Evolutionary conservation across 2,888 invertebrate species (phyloP).

Genomic region (Pterostichus niger): DNA sequence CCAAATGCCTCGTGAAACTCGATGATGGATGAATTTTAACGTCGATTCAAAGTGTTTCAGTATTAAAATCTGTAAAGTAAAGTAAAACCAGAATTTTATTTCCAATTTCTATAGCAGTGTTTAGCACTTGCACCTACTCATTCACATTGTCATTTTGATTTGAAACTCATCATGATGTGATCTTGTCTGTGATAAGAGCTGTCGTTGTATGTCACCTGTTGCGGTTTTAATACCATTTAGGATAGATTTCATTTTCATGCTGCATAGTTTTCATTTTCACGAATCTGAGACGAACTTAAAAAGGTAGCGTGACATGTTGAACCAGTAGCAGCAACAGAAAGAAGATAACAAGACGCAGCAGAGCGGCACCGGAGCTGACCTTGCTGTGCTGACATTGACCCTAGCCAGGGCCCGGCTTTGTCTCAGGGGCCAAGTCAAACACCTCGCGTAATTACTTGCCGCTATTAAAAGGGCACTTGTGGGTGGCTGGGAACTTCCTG

Average conservation of each 20-base stretch:
- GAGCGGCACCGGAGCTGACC: slow-evolving; percentile 30
- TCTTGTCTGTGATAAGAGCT: slow-evolving; percentile 21
- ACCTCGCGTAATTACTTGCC: slow-evolving; percentile 7
- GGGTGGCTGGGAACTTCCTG: no score
- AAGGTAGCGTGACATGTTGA: not conserved
- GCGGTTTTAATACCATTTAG: slow-evolving; percentile 48
- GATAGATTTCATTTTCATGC: slow-evolving; percentile 47
- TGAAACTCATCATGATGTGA: slow-evolving; percentile 15
- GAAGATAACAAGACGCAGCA: slow-evolving; percentile 13
- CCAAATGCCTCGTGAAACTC: slow-evolving; percentile 64
- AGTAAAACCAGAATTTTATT: slow-evolving; percentile 48
- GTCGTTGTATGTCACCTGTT: slow-evolving; percentile 32
- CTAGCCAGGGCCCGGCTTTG: slow-evolving; percentile 38
- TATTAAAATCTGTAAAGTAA: slow-evolving; percentile 66
- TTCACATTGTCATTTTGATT: not conserved
- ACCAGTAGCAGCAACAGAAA: not conserved
- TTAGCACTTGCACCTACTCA: not conserved
- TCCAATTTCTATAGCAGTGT: slow-evolving; percentile 2
- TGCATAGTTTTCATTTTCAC: slow-evolving; percentile 21
- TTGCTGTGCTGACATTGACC: slow-evolving; percentile 58
- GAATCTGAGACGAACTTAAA: not conserved
- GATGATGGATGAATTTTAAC: slow-evolving; percentile 61
- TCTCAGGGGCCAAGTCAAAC: slow-evolving; percentile 34
- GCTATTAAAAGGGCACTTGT: no score
- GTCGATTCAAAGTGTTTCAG: slow-evolving; percentile 67